Percentiles rank a stretch among this genome's conserved stretches.
phyloP scores from a whole-genome alignment of 2,888 invertebrate genomes.

The Zelleria hepariella region DNA sequence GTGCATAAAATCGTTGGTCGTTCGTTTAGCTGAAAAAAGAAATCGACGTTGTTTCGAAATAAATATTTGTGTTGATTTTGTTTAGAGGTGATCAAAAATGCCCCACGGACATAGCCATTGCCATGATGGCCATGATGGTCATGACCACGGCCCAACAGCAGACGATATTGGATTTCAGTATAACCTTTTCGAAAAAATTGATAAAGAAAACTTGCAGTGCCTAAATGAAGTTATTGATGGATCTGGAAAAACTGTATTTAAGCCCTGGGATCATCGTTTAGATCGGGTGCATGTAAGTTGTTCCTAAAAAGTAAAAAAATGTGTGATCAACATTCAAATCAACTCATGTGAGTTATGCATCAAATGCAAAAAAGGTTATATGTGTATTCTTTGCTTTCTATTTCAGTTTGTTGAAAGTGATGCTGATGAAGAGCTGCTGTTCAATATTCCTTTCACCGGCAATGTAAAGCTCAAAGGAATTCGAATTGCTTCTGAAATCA shows the following conservation, averaged over 20 bases:
- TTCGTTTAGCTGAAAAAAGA: no score
- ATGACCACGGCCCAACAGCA: conserved; percentile 68
- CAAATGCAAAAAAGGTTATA: no score
- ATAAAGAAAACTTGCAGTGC: conserved; percentile 88
- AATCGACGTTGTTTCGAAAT: no score
- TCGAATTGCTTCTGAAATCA: conserved; percentile 91
- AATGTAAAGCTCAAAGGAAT: conserved; percentile 96
- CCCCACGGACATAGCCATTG: conserved; percentile 74
- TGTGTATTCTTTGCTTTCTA: no score
- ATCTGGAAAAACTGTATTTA: conserved; percentile 91
- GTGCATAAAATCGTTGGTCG: no score
- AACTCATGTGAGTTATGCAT: no score
- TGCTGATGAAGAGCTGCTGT: conserved; percentile 94
- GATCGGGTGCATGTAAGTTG: conserved; percentile 79
- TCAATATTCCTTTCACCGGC: conserved; percentile 97
- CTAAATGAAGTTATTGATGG: conserved; percentile 91
- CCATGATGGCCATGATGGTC: conserved; percentile 70
- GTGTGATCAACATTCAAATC: no score
- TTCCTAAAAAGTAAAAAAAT: no score
- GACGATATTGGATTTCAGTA: conserved; percentile 85
- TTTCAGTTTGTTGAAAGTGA: conserved; percentile 95
- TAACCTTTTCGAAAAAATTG: conserved; percentile 91
- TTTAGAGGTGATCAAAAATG: conserved; percentile 36
- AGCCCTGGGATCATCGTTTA: conserved; percentile 89
- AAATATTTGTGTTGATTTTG: no score